A percentile compares a stretch with the other conserved stretches of the same genome.
Evolutionary conservation across 2,113 vertebrate genomes (phyloP).

Genomic region (Buteo buteo): DNA sequence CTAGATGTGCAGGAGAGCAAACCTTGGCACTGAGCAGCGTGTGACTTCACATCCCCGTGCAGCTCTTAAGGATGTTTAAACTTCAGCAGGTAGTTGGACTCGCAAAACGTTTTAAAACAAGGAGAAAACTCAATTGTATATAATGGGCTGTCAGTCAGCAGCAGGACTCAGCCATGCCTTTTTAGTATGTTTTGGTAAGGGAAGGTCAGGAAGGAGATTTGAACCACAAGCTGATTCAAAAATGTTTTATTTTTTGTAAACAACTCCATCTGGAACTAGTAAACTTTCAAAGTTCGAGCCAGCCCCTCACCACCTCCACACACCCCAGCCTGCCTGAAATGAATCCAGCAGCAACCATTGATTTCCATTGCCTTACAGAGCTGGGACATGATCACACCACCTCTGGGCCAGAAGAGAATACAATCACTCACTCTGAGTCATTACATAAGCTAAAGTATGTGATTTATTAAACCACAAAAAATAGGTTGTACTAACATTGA

Average conservation of each 20-base stretch:
- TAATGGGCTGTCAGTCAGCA: slow-evolving; percentile 7
- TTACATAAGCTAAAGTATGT: slow-evolving; percentile 66
- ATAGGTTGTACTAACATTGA: slow-evolving; percentile 41
- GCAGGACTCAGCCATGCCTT: background rate
- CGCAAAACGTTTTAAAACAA: slow-evolving; percentile 20
- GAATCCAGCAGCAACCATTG: slow-evolving; percentile 53
- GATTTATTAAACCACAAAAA: slow-evolving; percentile 73
- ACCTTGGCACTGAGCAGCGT: background rate
- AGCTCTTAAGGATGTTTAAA: slow-evolving; percentile 36
- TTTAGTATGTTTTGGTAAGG: slow-evolving; percentile 39
- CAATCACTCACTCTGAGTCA: slow-evolving; percentile 74
- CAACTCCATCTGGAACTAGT: slow-evolving; percentile 68
- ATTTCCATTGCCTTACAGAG: slow-evolving; percentile 60
- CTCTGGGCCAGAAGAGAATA: slow-evolving; percentile 64
- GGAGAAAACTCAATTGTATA: background rate
- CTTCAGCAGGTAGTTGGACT: slow-evolving; percentile 45
- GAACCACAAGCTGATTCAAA: slow-evolving; percentile 51
- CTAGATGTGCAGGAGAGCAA: slow-evolving; percentile 46
- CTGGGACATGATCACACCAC: slow-evolving; percentile 55
- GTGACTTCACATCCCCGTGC: slow-evolving; percentile 38
- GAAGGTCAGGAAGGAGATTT: slow-evolving; percentile 40
- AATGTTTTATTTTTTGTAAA: slow-evolving; percentile 72
- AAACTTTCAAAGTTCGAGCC: slow-evolving; percentile 25
- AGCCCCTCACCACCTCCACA: slow-evolving; percentile 37
- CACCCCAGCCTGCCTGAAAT: slow-evolving; percentile 51